phyloP scores from a whole-genome alignment of 2,113 vertebrate species.

The Ramphastos sulfuratus region DNA sequence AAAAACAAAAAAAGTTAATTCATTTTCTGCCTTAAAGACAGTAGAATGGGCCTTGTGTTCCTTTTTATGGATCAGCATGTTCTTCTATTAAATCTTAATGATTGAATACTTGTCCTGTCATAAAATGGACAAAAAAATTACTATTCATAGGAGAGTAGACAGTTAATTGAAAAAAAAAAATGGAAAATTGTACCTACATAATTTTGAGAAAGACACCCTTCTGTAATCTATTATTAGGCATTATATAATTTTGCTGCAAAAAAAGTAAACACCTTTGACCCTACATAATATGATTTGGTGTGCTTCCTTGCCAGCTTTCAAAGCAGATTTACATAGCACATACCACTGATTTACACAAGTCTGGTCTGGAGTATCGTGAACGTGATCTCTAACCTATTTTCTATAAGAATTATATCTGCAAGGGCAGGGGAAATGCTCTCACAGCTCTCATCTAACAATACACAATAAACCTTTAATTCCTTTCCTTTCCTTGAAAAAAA shows the following conservation, averaged over 20 bases:
- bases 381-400: neutral
- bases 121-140: neutral
- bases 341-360: neutral
- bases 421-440: neutral
- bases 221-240: neutral
- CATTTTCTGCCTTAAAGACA: neutral
- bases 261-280: neutral
- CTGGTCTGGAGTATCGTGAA: neutral
- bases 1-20: neutral
- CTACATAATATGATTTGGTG: neutral
- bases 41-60: neutral
- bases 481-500: neutral
- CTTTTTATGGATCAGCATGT: neutral
- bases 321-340: neutral
- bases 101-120: neutral
- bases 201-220: neutral
- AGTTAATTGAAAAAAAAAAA: neutral
- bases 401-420: neutral
- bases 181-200: neutral
- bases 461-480: neutral
- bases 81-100: slow-evolving; percentile 30
- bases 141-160: neutral
- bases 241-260: neutral
- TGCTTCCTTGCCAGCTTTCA: neutral
- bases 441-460: neutral